phyloP scores from a whole-genome alignment of 2,888 invertebrate species.

The Erannis defoliaria region DNA sequence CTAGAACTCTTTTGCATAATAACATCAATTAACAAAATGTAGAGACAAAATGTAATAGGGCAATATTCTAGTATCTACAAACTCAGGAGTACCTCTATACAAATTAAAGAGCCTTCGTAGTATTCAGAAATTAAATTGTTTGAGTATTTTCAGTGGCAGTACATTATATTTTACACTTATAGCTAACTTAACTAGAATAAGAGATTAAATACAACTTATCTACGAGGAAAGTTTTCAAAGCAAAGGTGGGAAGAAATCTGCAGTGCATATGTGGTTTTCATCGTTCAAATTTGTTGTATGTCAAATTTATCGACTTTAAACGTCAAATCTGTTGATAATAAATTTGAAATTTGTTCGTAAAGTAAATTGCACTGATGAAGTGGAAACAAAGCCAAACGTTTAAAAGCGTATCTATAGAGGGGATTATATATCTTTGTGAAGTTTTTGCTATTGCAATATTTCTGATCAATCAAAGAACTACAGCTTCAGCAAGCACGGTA shows the following conservation, averaged over 20 bases:
- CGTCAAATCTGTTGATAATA: too few species aligned
- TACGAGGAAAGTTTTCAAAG: conserved; percentile 7
- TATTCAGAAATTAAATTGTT: not conserved
- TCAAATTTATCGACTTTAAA: too few species aligned
- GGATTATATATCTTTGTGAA: not conserved
- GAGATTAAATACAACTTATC: conserved; percentile 55
- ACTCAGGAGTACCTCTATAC: not conserved
- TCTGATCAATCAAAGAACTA: not conserved
- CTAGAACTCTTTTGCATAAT: too few species aligned
- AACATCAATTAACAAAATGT: too few species aligned
- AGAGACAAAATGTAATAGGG: too few species aligned
- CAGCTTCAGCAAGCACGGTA: too few species aligned
- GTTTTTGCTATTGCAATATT: not conserved
- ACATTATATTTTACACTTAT: conserved; percentile 42
- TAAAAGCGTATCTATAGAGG: too few species aligned
- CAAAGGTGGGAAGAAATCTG: conserved; percentile 14
- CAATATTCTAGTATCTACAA: not conserved
- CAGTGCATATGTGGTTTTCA: not conserved
- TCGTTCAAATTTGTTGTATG: not conserved
- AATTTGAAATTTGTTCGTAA: too few species aligned
- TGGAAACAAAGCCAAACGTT: not conserved
- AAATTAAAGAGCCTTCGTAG: too few species aligned
- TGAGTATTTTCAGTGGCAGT: conserved; percentile 41
- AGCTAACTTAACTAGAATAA: conserved; percentile 51
- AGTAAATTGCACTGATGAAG: not conserved